Conservation (phyloP, 1,140 invertebrate genomes). For the Antheraea mylitta region DNA sequence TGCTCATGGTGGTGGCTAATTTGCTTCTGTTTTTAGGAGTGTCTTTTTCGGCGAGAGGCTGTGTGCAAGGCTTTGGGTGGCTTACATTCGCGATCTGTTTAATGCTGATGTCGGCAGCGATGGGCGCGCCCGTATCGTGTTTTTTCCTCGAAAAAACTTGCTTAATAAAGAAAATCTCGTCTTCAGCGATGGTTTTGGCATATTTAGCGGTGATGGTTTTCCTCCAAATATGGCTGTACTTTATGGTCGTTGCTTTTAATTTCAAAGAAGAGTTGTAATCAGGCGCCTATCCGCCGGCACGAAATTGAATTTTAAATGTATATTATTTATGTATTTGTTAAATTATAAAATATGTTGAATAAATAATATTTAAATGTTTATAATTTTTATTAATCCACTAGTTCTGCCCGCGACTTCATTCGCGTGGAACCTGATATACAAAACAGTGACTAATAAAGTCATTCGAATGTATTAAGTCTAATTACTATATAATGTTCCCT, state of each 20-base stretch:
- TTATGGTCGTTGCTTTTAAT: slow-evolving; percentile 36
- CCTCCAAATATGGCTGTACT: slow-evolving; percentile 45
- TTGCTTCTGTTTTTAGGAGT: slow-evolving; percentile 36
- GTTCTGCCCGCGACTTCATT: too few species aligned
- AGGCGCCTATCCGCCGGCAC: background rate
- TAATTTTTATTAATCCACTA: too few species aligned
- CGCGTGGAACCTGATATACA: too few species aligned
- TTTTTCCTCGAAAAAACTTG: slow-evolving; percentile 32
- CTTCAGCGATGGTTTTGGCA: slow-evolving; percentile 13
- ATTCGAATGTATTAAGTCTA: too few species aligned
- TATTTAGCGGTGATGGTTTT: slow-evolving; percentile 30
- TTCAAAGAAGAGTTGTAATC: slow-evolving; percentile 9
- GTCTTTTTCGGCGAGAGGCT: slow-evolving; percentile 9
- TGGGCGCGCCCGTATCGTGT: slow-evolving; percentile 32
- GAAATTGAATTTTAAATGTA: background rate
- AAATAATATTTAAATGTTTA: too few species aligned
- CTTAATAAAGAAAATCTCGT: slow-evolving; percentile 37
- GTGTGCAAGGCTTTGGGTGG: slow-evolving; percentile 20
- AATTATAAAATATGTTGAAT: too few species aligned
- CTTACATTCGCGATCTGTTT: slow-evolving; percentile 35
- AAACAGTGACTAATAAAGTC: too few species aligned
- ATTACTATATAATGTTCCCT: too few species aligned
- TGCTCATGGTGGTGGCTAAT: slow-evolving; percentile 34
- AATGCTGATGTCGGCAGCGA: slow-evolving; percentile 22
- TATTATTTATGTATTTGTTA: too few species aligned